Evolutionary conservation across 2,888 invertebrate species (phyloP), one percentile per base, ranked within the genome.

Genomic region (Agapetus fuscipes): DNA sequence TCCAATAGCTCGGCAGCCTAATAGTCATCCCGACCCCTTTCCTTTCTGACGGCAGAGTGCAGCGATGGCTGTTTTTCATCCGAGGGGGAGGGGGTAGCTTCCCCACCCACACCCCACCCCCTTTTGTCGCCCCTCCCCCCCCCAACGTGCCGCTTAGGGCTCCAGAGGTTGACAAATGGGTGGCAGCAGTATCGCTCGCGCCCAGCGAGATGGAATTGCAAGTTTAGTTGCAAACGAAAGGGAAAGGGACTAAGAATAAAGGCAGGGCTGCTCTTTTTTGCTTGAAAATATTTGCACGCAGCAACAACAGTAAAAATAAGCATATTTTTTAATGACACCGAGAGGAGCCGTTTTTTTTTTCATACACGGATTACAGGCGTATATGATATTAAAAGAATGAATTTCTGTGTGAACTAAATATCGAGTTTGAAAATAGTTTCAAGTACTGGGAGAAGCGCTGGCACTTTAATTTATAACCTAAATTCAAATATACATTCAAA

Each of bases 241-340:
- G 35, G 34, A 33, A 25, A 27, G 27, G 10, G n/a, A 27, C 10
- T n/a, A 28, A 32, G 39, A 32, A 16, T 17, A 10, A 15, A 24
- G 59, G 31, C 55, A 67, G 68, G 66, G 66, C 43, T 66, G 61
- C n/a, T 9, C 20, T 20, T n/a, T n/a, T n/a, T n/a, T n/a, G n/a
- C n/a, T n/a, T n/a, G n/a, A n/a, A n/a, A n/a, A n/a, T n/a, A n/a
- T n/a, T n/a, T n/a, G n/a, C n/a, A n/a, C n/a, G n/a, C n/a, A n/a
- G n/a, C n/a, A n/a, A n/a, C n/a, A n/a, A n/a, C n/a, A n/a, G n/a
- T n/a, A n/a, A n/a, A n/a, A n/a, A n/a, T n/a, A n/a, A n/a, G n/a
- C n/a, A n/a, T n/a, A n/a, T n/a, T n/a, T n/a, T n/a, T n/a, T n/a
- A n/a, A n/a, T n/a, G n/a, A n/a, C n/a, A n/a, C n/a, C n/a, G n/a